Evolutionary conservation across 2,113 vertebrate species (phyloP).

Genomic region (Toxotes chatareus): DNA sequence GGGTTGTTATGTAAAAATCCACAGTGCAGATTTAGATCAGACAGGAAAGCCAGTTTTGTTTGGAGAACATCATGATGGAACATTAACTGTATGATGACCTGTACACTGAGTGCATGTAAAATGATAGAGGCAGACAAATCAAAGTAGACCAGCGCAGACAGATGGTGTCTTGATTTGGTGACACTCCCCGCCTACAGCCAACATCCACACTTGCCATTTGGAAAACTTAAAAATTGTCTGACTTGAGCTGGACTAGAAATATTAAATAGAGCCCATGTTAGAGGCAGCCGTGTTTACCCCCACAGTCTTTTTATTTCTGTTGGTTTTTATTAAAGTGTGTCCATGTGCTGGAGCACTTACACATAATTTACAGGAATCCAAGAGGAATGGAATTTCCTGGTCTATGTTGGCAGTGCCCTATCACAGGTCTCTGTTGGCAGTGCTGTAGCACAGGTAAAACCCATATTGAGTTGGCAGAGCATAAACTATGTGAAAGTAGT

Average conservation of each 20-base stretch:
- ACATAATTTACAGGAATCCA: slow-evolving; percentile 42
- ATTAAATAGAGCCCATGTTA: not conserved
- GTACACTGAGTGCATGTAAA: not conserved
- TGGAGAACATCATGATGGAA: slow-evolving; percentile 17
- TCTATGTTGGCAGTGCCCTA: slow-evolving; percentile 8
- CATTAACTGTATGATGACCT: slow-evolving; percentile 15
- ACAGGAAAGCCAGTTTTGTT: slow-evolving; percentile 14
- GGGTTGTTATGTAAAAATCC: slow-evolving; percentile 22
- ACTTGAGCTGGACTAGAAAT: not conserved
- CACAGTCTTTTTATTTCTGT: not conserved
- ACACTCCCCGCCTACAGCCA: not conserved
- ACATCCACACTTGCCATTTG: not conserved
- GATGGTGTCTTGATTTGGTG: not conserved
- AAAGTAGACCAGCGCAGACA: slow-evolving; percentile 13
- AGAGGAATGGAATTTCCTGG: slow-evolving; percentile 59
- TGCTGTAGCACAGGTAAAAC: slow-evolving; percentile 27
- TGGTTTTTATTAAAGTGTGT: not conserved
- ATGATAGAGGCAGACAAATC: not conserved
- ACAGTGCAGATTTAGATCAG: slow-evolving; percentile 35
- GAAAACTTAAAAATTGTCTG: not conserved
- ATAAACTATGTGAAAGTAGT: slow-evolving; percentile 7
- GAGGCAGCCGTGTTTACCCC: not conserved
- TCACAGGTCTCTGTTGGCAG: slow-evolving; percentile 23
- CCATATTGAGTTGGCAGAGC: slow-evolving; percentile 20
- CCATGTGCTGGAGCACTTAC: slow-evolving; percentile 20